Percentiles rank a stretch among this genome's conserved stretches.
Conservation (phyloP, 1,140 invertebrate genomes). For the Trachymyrmex cornetzi region DNA sequence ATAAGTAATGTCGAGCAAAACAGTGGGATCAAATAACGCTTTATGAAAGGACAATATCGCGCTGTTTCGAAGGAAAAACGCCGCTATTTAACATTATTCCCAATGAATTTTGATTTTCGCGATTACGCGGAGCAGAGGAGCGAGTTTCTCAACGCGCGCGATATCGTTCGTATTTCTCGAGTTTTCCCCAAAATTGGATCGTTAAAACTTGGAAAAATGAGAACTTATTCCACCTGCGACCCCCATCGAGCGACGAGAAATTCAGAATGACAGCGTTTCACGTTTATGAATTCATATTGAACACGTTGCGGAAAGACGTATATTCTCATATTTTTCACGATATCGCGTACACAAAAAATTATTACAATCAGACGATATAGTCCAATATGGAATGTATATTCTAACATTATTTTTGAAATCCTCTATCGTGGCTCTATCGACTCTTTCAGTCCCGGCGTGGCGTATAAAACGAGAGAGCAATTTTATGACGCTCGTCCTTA, state of each 20-base stretch:
- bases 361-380: not conserved
- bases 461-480: not conserved
- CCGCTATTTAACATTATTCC: conserved; percentile 38
- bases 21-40: not conserved
- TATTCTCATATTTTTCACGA: not conserved
- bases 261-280: conserved; percentile 23
- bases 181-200: conserved; percentile 55
- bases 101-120: conserved; percentile 27
- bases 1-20: not conserved
- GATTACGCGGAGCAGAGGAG: not conserved
- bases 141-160: not conserved
- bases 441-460: not conserved
- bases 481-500: conserved; percentile 14
- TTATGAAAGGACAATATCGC: not conserved
- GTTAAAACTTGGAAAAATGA: conserved; percentile 71
- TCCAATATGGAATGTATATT: not conserved
- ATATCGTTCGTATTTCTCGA: conserved; percentile 21
- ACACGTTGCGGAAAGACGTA: conserved; percentile 17
- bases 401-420: not conserved
- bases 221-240: conserved; percentile 41
- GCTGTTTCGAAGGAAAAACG: not conserved
- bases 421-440: not conserved
- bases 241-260: conserved; percentile 26
- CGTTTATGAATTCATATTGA: conserved; percentile 9
- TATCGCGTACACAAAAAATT: not conserved